Conservation (phyloP, 1,140 invertebrate species). For the Pteromalus puparum region DNA sequence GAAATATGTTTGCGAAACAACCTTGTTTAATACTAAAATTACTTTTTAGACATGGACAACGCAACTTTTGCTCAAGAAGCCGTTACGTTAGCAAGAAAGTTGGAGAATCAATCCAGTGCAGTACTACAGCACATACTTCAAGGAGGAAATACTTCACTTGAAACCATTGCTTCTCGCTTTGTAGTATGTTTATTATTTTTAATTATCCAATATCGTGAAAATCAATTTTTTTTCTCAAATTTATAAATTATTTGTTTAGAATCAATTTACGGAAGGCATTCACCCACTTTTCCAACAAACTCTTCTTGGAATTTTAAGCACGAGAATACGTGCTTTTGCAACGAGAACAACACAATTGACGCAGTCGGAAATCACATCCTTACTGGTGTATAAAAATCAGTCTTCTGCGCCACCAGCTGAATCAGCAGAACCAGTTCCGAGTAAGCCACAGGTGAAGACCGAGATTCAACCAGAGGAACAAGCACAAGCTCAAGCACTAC, state of each 20-base stretch:
- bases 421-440: neutral
- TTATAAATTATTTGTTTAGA: conserved; percentile 51
- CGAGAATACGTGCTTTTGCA: conserved; percentile 57
- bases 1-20: neutral
- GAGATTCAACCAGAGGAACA: conserved; percentile 2
- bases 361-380: conserved; percentile 57
- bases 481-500: conserved; percentile 20
- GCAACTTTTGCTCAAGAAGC: conserved; percentile 58
- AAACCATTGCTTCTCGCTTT: conserved; percentile 56
- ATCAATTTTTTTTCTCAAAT: neutral
- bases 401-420: conserved; percentile 4
- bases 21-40: conserved; percentile 29
- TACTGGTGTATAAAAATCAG: conserved; percentile 61
- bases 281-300: conserved; percentile 55
- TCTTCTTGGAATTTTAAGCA: conserved; percentile 52
- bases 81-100: conserved; percentile 54
- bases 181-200: conserved; percentile 54
- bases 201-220: neutral
- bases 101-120: conserved; percentile 58
- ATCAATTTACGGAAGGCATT: conserved; percentile 47
- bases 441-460: neutral
- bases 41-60: conserved; percentile 56
- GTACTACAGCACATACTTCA: conserved; percentile 61
- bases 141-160: conserved; percentile 57
- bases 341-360: conserved; percentile 53